Evolutionary conservation across 2,888 invertebrate species (phyloP), one percentile per base, ranked within the genome.

Genomic region (Spisula subtruncata): DNA sequence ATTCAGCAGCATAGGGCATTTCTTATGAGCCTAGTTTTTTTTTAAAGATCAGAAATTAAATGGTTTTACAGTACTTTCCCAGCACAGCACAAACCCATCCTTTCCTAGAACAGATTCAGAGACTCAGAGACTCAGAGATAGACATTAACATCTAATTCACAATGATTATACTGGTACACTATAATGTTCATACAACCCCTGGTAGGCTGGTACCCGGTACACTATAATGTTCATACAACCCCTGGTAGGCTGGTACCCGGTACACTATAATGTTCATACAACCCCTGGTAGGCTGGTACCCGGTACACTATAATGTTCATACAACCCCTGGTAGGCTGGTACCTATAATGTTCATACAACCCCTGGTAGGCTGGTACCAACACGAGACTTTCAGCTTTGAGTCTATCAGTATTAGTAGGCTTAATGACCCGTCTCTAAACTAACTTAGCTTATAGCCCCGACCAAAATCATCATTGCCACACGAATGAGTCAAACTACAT

Each of bases 371-470:
- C 25, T 56, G 32, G 20, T 41, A 41, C 8, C 35, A 25, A 66
- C 75, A 51, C 32, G 75, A 75, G 75, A 48, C 48, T 71, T 25
- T 5, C 35, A 51, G 46, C n/a, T 84, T 56, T 71, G 48, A 75
- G 48, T 66, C 41, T 75, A 84, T 84, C 84, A 66, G 29, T 48
- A 71, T 4, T n/a, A n/a, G n/a, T n/a, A n/a, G n/a, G 25, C 48
- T 84, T 75, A 84, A 84, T 84, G 84, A 75, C 29, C 84, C 75
- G n/a, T 83, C 60, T 29, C 83, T 83, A 84, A 84, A 84, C 60
- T 48, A 84, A 75, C 84, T 75, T n/a, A 32, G 48, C 46, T 48
- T 75, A 25, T 8, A 41, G 41, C 71, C 12, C 29, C 41, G 25
- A 71, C 71, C 20, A 25, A 8, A 84, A 20, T 12, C 29, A 60